Base-by-base conservation (phyloP, 2,888 invertebrate species). In the Heliconius sara region DNA sequence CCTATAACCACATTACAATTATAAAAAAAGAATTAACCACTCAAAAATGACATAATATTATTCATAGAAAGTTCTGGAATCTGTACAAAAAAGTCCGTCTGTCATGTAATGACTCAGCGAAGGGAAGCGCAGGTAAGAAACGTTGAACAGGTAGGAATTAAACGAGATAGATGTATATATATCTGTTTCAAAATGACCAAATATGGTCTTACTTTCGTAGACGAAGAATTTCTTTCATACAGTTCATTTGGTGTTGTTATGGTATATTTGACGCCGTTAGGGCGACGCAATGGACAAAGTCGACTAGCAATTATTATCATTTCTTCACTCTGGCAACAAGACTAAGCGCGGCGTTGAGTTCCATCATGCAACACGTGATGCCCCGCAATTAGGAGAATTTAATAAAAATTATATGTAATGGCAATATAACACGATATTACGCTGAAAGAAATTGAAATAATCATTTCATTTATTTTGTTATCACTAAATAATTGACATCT, bases 91-190 rank as follows among this genome's bases (percentile, higher is more conserved):
- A 75, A 60, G 73, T 60, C 16, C 39, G 75, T 30, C 75, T 66
- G 75, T 47, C 67, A 75, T 72, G 77, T 77, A 81, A 88, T 88
- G 88, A 89, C 85, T 89, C 86, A 86, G 85, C 87, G 76, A 74
- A 83, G 84, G 85, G 87, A 85, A n/a, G n/a, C 85, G 85, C 86
- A 85, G 85, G 88, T 85, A 88, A 85, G 84, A 85, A 85, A 86
- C 86, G 86, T 85, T 84, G 86, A 85, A 87, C 90, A 90, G 90
- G 90, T 90, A 90, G 74, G 73, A 82, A 66, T 84, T 77, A 84
- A 88, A 16, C 77, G 85, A 84, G 88, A 88, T 13, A 77, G 27
- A 43, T 75, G 27, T 75, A 65, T 75, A 65, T 75, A 25, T 39
- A 5, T 43, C 27, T 75, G 27, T 65, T 65, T 30, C 65, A 47